A percentile compares a stretch with the other conserved stretches of the same genome.
Conservation (phyloP, 1,140 invertebrate species). For the Pristionchus pacificus region DNA sequence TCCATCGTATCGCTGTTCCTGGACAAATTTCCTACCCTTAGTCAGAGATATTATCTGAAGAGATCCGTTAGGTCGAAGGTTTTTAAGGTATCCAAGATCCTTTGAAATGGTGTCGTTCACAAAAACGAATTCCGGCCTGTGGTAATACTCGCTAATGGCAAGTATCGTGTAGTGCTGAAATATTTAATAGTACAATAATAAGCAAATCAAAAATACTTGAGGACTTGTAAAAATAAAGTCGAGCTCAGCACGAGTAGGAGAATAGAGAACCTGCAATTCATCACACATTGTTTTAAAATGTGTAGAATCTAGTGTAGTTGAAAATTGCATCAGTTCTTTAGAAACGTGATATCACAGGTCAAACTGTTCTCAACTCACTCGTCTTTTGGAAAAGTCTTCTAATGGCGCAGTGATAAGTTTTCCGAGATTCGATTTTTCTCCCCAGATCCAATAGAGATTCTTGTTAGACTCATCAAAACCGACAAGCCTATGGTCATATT, state of each 20-base stretch:
- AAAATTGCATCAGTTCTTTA: too few species aligned
- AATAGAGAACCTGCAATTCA: conserved; percentile 48
- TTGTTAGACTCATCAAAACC: conserved; percentile 49
- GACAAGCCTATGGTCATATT: conserved; percentile 52
- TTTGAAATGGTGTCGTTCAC: conserved; percentile 53
- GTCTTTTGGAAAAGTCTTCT: neutral
- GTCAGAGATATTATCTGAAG: conserved; percentile 45
- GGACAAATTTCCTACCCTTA: conserved; percentile 19
- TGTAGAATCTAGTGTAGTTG: too few species aligned
- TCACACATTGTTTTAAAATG: too few species aligned
- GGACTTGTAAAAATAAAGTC: conserved; percentile 52
- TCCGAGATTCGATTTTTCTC: conserved; percentile 44
- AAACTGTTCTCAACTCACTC: neutral
- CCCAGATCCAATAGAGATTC: conserved; percentile 55
- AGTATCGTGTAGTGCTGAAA: conserved; percentile 48
- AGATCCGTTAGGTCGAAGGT: conserved; percentile 44
- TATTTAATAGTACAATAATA: too few species aligned
- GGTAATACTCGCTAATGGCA: conserved; percentile 52
- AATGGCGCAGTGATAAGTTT: neutral
- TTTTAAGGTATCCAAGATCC: conserved; percentile 56
- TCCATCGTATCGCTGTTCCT: neutral
- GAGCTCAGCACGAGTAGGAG: conserved; percentile 45
- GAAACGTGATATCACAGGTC: neutral
- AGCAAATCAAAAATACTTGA: neutral
- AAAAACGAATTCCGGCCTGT: conserved; percentile 55